Evolutionary conservation across 2,797 vertebrate species (phyloP).

Genomic region (Miichthys miiuy): DNA sequence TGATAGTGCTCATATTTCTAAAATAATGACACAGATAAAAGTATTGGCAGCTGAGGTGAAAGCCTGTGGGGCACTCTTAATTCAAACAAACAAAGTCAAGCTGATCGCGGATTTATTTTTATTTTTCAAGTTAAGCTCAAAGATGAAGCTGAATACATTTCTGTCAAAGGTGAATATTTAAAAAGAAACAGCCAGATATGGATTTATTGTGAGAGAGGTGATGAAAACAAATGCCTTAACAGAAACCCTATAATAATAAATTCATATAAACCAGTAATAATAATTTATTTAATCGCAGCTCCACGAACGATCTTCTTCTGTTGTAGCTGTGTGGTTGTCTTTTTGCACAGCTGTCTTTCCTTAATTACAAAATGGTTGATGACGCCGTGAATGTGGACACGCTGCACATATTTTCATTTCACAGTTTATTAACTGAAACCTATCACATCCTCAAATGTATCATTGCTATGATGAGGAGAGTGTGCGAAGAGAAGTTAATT

Average conservation of each 20-base stretch:
- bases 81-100: conserved; percentile 15
- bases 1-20: conserved; percentile 44
- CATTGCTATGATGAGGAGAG: conserved; percentile 6
- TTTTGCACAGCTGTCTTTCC: conserved; percentile 2
- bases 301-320: not conserved
- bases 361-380: conserved; percentile 20
- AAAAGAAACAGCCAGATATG: not conserved
- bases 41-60: conserved; percentile 19
- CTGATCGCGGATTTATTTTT: not conserved
- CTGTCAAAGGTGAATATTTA: conserved; percentile 11
- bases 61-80: not conserved
- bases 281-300: not conserved
- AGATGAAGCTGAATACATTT: conserved; percentile 22
- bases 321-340: not conserved
- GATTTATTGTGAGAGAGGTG: not conserved
- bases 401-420: conserved; percentile 8
- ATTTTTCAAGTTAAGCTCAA: conserved; percentile 11
- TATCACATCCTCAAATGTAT: not conserved
- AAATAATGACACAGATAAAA: conserved; percentile 39
- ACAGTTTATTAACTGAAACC: conserved; percentile 11
- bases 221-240: conserved; percentile 12
- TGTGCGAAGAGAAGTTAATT: conserved; percentile 25
- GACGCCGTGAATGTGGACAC: conserved; percentile 1
- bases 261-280: not conserved
- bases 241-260: not conserved